Evolutionary conservation across 2,797 vertebrate genomes (phyloP).

Genomic region (Xiphorhynchus erythropygius): DNA sequence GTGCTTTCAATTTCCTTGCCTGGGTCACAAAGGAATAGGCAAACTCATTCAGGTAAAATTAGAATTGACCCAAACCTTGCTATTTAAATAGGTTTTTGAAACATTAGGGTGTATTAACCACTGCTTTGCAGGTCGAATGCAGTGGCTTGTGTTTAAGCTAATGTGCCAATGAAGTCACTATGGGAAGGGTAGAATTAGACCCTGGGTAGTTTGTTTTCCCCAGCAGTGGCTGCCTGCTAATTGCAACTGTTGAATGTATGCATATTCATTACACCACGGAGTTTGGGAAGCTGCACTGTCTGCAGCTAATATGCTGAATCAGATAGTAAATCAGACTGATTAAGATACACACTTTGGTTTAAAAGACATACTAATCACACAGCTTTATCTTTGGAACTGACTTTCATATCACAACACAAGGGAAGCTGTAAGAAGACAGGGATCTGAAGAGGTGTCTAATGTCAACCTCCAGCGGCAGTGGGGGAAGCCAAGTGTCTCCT

Average conservation of each 20-base stretch:
- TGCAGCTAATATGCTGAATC: constrained; percentile 62
- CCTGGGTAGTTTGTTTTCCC: background rate
- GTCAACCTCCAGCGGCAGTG: background rate
- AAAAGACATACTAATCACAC: constrained; percentile 43
- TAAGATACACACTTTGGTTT: constrained; percentile 29
- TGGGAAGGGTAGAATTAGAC: constrained; percentile 1
- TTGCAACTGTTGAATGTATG: constrained; percentile 46
- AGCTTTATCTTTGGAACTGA: background rate
- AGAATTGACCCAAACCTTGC: constrained; percentile 40
- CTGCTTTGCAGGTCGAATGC: background rate
- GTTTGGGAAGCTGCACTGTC: constrained; percentile 26
- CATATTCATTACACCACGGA: constrained; percentile 44
- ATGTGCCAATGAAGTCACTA: background rate
- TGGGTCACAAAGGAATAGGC: constrained; percentile 33
- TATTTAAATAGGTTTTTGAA: constrained; percentile 1
- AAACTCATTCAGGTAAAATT: constrained; percentile 51
- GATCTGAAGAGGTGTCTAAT: background rate
- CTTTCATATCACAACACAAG: background rate
- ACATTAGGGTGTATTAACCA: background rate
- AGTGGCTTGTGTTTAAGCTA: background rate
- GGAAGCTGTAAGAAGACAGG: background rate
- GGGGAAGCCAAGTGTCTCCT: background rate
- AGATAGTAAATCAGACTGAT: constrained; percentile 59
- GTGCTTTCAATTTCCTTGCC: constrained; percentile 14
- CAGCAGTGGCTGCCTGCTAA: constrained; percentile 19